Percentiles rank a stretch among this genome's conserved stretches.
phyloP scores from a whole-genome alignment of 1,140 invertebrate species.

The Hermatobates lingyangjiaoensis region DNA sequence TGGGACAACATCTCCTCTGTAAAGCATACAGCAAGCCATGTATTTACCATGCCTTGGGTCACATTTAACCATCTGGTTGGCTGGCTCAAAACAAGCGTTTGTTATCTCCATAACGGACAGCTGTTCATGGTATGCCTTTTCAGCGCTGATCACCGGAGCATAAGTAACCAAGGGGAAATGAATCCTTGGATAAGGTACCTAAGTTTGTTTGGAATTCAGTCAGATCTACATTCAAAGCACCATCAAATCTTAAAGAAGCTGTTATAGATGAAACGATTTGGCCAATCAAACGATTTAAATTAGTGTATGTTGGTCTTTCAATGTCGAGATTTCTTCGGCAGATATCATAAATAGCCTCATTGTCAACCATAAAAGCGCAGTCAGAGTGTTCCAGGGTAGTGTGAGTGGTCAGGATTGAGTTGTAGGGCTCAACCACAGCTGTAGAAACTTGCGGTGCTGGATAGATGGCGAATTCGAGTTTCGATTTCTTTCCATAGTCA shows the following conservation, averaged over 20 bases:
- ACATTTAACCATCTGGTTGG: too few relatives aligned
- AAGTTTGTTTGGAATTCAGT: constrained; percentile 70
- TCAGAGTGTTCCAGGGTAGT: constrained; percentile 43
- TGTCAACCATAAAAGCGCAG: constrained; percentile 59
- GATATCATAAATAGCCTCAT: constrained; percentile 83
- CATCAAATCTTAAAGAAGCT: constrained; percentile 70
- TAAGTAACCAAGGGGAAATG: constrained; percentile 50
- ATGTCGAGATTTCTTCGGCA: constrained; percentile 75
- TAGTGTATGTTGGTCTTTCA: constrained; percentile 65
- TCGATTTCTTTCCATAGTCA: constrained; percentile 46
- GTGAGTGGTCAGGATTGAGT: constrained; percentile 38
- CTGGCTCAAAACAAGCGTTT: too few relatives aligned
- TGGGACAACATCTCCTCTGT: constrained; percentile 38
- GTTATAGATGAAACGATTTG: constrained; percentile 72
- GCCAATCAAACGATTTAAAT: constrained; percentile 61
- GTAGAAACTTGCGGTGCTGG: constrained; percentile 43
- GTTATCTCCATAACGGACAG: constrained; percentile 43
- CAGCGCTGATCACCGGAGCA: constrained; percentile 37
- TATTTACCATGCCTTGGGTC: too few relatives aligned
- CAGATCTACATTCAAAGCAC: constrained; percentile 71
- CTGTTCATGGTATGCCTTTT: constrained; percentile 41
- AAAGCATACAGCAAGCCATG: constrained; percentile 55
- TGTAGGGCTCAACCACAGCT: constrained; percentile 52
- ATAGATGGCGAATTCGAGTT: constrained; percentile 48
- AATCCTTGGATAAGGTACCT: constrained; percentile 33